Base-by-base conservation (phyloP, 2,888 invertebrate species). In the Alcis repandata region DNA sequence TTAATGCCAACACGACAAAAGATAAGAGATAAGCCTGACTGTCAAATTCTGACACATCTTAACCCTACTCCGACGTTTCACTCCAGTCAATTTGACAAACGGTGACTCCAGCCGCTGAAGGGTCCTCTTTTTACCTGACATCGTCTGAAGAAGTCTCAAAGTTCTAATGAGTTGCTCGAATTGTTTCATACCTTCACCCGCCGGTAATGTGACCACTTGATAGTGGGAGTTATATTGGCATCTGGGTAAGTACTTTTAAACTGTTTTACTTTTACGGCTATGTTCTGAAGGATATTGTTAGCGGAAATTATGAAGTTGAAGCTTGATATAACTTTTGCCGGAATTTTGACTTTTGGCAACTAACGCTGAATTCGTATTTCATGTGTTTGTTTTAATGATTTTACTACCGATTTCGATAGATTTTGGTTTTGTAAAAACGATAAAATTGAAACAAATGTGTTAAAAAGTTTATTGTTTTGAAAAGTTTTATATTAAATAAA, bases 181-280 rank as follows among this genome's bases (percentile, higher is more conserved):
- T 38, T 51, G 51, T 36, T 38, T 36, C 20, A 36, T 36, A 33
- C 32, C 11, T 19, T 2, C 17, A 2, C 9, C n/a, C 3, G 27
- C 4, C 7, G 10, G 11, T 38, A 51, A 51, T 36, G 36, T 36
- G 38, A 58, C 58, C 58, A 48, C 19, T 51, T 38, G 36, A 51
- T 51, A 51, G 51, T 51, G 51, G 17, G 11, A 51, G 51, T 51
- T 51, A 51, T 51, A 51, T 51, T 51, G 36, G 51, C 36, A 20
- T 20, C 36, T 13, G 13, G 17, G n/a, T 33, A 32, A 13, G 36
- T 51, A 20, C 51, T 51, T 48, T 36, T 20, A 2, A 51, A 36
- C 36, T 17, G 13, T 15, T 27, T 27, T 48, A 27, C 27, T 51
- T 51, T 51, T 51, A 38, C 20, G 13, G 9, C 0, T 3, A 19